A percentile compares a stretch with the other conserved stretches of the same genome.
Conservation (phyloP, 2,113 vertebrate genomes). For the Lipophrys pholis region DNA sequence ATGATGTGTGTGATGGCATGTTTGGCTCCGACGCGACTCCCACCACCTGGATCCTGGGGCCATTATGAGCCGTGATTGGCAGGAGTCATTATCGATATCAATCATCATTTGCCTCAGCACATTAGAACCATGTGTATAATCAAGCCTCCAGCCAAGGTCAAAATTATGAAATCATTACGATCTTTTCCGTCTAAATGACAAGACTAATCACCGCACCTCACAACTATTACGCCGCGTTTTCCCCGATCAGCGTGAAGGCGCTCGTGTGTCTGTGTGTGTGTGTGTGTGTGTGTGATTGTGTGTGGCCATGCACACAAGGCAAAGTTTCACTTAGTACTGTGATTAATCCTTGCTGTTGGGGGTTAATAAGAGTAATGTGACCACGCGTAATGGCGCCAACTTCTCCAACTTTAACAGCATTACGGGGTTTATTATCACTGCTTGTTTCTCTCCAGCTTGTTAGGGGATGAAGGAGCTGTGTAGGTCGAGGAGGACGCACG, state of each 20-base stretch:
- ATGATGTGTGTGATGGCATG: background rate
- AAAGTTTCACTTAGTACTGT: conserved; percentile 58
- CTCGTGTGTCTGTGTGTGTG: conserved; percentile 20
- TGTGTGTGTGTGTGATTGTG: background rate
- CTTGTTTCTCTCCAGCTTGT: conserved; percentile 68
- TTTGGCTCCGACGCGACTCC: conserved; percentile 24
- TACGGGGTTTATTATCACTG: conserved; percentile 62
- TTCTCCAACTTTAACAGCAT: conserved; percentile 56
- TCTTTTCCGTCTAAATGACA: conserved; percentile 69
- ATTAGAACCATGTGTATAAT: conserved; percentile 74
- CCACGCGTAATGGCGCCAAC: conserved; percentile 45
- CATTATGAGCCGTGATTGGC: conserved; percentile 66
- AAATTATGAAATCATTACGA: conserved; percentile 71
- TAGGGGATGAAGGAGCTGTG: conserved; percentile 65
- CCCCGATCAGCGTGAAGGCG: conserved; percentile 8
- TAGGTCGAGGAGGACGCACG: conserved; percentile 47
- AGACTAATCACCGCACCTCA: conserved; percentile 66
- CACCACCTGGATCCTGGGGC: conserved; percentile 57
- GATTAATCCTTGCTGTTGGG: conserved; percentile 72
- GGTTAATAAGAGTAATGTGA: conserved; percentile 75
- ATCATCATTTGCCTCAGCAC: conserved; percentile 74
- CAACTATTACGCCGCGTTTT: conserved; percentile 27
- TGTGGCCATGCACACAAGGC: conserved; percentile 22
- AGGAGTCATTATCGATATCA: conserved; percentile 72
- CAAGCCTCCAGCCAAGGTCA: conserved; percentile 77